Percentiles rank a stretch among this genome's conserved stretches.
phyloP scores from a whole-genome alignment of 2,797 vertebrate species.

The Melopsittacus undulatus region DNA sequence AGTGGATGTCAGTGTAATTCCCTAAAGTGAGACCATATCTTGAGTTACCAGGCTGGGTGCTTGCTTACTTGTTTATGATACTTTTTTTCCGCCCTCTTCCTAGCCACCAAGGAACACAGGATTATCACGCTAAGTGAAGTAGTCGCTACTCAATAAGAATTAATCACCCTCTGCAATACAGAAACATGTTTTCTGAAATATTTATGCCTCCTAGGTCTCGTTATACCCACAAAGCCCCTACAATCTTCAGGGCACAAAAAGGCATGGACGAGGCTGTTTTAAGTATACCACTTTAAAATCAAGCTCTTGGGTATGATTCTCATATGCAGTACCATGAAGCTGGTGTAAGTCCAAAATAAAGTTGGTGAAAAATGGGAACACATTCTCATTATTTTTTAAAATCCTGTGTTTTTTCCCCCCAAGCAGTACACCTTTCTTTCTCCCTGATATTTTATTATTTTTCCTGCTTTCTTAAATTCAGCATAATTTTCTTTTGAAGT shows the following conservation, averaged over 20 bases:
- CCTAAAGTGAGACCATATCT: background rate
- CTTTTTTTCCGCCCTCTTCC: background rate
- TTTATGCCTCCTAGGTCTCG: background rate
- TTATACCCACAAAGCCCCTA: background rate
- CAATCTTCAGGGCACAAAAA: background rate
- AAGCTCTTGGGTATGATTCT: background rate
- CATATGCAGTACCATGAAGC: background rate
- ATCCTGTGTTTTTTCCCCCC: rapidly evolving
- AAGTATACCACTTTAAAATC: background rate
- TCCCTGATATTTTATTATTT: background rate
- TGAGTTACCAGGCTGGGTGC: background rate
- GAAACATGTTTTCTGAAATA: background rate
- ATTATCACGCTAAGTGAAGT: background rate
- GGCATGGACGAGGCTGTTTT: background rate
- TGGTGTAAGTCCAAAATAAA: background rate
- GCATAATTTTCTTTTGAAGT: background rate
- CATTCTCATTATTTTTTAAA: background rate
- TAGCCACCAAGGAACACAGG: background rate
- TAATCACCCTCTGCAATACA: background rate
- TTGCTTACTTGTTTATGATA: background rate
- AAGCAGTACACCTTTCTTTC: background rate
- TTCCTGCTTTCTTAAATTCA: background rate
- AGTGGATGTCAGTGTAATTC: background rate
- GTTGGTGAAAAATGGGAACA: background rate
- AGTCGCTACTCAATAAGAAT: background rate